phyloP scores from a whole-genome alignment of 2,888 invertebrate genomes.

The Heteromurus nitidus region DNA sequence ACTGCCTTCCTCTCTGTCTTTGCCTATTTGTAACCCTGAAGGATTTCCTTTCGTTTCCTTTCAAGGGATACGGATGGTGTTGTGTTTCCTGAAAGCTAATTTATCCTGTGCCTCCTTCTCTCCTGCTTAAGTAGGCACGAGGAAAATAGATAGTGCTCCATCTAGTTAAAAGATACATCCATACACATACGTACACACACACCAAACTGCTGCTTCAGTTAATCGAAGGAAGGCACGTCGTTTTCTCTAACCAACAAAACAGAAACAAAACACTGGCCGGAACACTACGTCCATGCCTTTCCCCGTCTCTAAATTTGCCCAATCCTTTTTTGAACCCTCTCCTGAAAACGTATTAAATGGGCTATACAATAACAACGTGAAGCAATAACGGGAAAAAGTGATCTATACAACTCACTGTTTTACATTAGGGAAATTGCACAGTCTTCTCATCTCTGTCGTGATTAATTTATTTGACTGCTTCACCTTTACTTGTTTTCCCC shows the following conservation, averaged over 20 bases:
- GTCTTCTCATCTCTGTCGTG: conserved; percentile 62
- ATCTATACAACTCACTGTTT: conserved; percentile 58
- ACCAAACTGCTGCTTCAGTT: neutral
- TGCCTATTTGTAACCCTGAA: conserved; percentile 61
- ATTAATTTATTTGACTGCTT: conserved; percentile 65
- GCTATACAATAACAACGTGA: neutral
- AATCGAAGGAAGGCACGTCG: conserved; percentile 22
- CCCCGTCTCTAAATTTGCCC: neutral
- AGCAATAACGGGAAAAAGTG: conserved; percentile 55
- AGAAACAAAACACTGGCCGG: neutral
- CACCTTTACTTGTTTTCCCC: conserved; percentile 37
- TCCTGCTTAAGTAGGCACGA: conserved; percentile 11
- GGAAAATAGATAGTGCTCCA: conserved; percentile 50
- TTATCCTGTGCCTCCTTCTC: conserved; percentile 47
- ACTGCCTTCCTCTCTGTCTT: conserved; percentile 36
- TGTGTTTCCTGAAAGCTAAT: conserved; percentile 65
- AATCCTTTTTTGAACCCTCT: neutral
- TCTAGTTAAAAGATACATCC: conserved; percentile 30
- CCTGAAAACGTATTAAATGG: neutral
- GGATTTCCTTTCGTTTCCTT: conserved; percentile 53
- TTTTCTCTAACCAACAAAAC: conserved; percentile 10
- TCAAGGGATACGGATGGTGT: conserved; percentile 46
- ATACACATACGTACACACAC: no score
- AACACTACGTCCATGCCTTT: neutral
- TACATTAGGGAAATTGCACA: conserved; percentile 63